Conservation (phyloP, 2,797 vertebrate genomes). For the Hippocampus kuda region DNA sequence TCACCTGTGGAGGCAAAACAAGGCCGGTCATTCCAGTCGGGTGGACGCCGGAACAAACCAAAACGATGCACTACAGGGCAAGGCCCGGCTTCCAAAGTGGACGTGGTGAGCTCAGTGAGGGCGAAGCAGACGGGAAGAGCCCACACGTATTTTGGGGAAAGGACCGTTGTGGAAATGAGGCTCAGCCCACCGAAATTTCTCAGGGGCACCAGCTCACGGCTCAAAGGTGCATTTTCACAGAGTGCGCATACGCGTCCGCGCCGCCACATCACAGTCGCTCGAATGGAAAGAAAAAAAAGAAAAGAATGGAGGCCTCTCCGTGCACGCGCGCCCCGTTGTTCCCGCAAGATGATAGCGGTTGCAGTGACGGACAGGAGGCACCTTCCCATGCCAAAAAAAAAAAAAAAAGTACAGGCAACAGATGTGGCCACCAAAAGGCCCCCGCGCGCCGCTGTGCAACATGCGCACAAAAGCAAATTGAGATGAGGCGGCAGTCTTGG, state of each 20-base stretch:
- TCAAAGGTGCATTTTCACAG: slow-evolving; percentile 64
- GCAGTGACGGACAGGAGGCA: slow-evolving; percentile 31
- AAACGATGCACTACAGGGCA: slow-evolving; percentile 13
- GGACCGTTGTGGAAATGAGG: slow-evolving; percentile 51
- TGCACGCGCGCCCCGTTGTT: background rate
- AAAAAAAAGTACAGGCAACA: slow-evolving; percentile 55
- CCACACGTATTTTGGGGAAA: slow-evolving; percentile 56
- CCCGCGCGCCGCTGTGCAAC: slow-evolving; percentile 27
- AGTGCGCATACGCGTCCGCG: slow-evolving; percentile 28
- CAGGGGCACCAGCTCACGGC: slow-evolving; percentile 56
- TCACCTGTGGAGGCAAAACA: slow-evolving; percentile 72
- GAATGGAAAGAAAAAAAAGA: background rate
- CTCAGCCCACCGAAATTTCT: slow-evolving; percentile 43
- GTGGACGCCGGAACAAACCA: slow-evolving; percentile 53
- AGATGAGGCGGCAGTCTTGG: background rate
- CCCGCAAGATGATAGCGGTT: slow-evolving; percentile 7
- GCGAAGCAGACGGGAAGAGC: slow-evolving; percentile 51
- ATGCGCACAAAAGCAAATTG: slow-evolving; percentile 19
- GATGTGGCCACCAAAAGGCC: slow-evolving; percentile 64
- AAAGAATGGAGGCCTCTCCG: background rate
- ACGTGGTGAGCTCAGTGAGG: slow-evolving; percentile 57
- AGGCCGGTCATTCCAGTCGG: slow-evolving; percentile 34
- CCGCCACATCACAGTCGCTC: slow-evolving; percentile 48
- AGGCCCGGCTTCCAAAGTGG: slow-evolving; percentile 44
- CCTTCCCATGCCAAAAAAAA: slow-evolving; percentile 43